Percentiles rank a stretch among this genome's conserved stretches.
phyloP scores from a whole-genome alignment of 2,113 vertebrate genomes.

The Bambusicola thoracicus region DNA sequence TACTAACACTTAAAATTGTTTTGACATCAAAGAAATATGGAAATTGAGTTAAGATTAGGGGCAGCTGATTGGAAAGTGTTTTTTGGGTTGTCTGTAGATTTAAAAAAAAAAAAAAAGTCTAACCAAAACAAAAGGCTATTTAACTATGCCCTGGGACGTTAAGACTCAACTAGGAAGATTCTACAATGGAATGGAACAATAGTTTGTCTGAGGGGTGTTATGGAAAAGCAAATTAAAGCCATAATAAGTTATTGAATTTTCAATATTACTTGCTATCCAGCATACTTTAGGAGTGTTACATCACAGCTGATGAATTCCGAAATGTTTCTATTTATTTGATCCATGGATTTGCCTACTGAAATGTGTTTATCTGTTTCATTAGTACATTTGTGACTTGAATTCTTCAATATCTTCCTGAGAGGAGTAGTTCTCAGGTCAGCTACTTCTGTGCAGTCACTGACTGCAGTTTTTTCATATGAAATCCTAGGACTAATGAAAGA shows the following conservation, averaged over 20 bases:
- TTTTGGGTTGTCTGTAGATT: background rate
- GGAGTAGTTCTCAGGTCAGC: background rate
- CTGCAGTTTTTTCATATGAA: background rate
- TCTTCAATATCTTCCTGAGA: background rate
- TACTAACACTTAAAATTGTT: background rate
- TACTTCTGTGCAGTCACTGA: background rate
- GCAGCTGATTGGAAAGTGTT: background rate
- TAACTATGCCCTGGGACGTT: background rate
- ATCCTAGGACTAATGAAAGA: background rate
- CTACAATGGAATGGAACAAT: background rate
- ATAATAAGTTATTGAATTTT: background rate
- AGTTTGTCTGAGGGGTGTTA: background rate
- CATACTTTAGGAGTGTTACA: background rate
- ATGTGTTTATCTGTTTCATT: background rate
- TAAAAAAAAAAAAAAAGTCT: background rate
- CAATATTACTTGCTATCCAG: background rate
- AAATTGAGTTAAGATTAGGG: background rate
- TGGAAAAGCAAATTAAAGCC: background rate
- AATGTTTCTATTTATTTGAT: background rate
- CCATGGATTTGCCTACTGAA: background rate
- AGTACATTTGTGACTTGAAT: background rate
- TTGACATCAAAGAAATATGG: background rate
- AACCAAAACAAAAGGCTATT: background rate
- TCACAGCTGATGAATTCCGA: background rate
- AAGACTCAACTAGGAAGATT: background rate